A percentile compares a stretch with the other conserved stretches of the same genome.
phyloP scores from a whole-genome alignment of 2,797 vertebrate genomes.

The Pipistrellus pipistrellus region DNA sequence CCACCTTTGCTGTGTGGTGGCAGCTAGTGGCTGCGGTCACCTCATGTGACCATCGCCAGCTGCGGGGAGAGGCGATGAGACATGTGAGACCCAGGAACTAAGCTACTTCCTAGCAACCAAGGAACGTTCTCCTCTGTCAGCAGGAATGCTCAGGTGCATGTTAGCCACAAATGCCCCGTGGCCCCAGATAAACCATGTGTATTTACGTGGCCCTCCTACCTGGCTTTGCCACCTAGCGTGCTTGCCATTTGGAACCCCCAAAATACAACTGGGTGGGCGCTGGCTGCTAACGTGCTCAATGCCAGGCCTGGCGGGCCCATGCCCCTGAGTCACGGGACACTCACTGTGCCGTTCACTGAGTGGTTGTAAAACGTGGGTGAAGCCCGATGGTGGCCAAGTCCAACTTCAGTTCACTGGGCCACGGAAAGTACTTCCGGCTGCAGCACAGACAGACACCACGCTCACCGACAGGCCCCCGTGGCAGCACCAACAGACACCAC shows the following conservation, averaged over 20 bases:
- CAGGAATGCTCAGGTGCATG: conserved; percentile 88
- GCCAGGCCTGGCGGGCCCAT: conserved; percentile 75
- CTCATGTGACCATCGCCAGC: conserved; percentile 82
- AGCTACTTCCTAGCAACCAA: conserved; percentile 89
- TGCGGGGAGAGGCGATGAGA: conserved; percentile 81
- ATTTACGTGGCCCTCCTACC: conserved; percentile 83
- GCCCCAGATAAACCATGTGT: conserved; percentile 87
- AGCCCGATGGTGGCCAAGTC: conserved; percentile 80
- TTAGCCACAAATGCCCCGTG: conserved; percentile 85
- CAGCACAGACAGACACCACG: conserved; percentile 81
- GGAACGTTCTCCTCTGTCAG: conserved; percentile 87
- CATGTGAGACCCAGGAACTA: conserved; percentile 84
- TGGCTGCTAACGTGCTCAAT: conserved; percentile 75
- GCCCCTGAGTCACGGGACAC: conserved; percentile 85
- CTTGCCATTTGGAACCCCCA: conserved; percentile 76
- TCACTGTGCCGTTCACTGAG: conserved; percentile 73
- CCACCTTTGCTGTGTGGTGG: conserved; percentile 75
- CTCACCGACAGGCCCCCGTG: conserved; percentile 71
- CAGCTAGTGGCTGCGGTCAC: conserved; percentile 69
- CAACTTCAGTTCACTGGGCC: conserved; percentile 79
- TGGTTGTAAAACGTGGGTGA: conserved; percentile 74
- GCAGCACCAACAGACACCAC: conserved; percentile 67
- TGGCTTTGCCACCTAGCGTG: conserved; percentile 50
- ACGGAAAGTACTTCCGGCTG: conserved; percentile 72
- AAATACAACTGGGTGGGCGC: conserved; percentile 66